Percentiles rank a stretch among this genome's conserved stretches.
Evolutionary conservation across 2,888 invertebrate genomes (phyloP).

Genomic region (Heliconius cydno): DNA sequence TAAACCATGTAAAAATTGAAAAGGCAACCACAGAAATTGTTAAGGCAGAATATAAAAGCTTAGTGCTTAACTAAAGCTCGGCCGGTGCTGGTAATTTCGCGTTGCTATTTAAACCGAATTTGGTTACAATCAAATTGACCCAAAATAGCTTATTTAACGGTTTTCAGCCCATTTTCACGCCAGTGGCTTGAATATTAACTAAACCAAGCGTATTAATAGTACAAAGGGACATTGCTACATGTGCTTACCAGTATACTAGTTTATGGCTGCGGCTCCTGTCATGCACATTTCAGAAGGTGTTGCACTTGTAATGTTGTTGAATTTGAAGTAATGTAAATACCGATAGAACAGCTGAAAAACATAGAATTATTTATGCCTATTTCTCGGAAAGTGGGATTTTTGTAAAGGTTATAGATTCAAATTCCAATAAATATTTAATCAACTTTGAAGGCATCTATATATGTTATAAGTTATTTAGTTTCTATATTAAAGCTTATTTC

Average conservation of each 20-base stretch:
- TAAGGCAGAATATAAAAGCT: constrained; percentile 3
- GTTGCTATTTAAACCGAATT: constrained; percentile 28
- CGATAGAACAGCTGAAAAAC: background rate
- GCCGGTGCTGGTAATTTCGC: constrained; percentile 17
- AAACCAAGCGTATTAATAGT: constrained; percentile 26
- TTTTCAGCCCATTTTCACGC: constrained; percentile 26
- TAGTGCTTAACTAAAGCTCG: constrained; percentile 19
- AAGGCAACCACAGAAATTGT: background rate
- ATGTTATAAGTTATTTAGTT: no score
- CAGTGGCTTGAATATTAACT: constrained; percentile 29
- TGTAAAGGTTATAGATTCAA: no score
- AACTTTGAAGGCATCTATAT: no score
- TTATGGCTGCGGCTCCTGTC: background rate
- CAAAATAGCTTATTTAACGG: constrained; percentile 33
- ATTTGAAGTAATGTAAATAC: background rate
- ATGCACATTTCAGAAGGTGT: background rate
- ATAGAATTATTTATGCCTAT: no score
- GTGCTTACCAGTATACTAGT: background rate
- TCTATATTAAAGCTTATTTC: no score
- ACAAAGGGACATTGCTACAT: constrained; percentile 27
- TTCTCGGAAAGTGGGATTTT: no score
- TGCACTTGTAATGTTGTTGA: background rate
- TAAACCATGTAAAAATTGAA: background rate
- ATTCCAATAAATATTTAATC: no score
- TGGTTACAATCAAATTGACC: constrained; percentile 25